A percentile compares a stretch with the other conserved stretches of the same genome.
phyloP scores from a whole-genome alignment of 1,140 invertebrate genomes.

The Macrostomum lignano region DNA sequence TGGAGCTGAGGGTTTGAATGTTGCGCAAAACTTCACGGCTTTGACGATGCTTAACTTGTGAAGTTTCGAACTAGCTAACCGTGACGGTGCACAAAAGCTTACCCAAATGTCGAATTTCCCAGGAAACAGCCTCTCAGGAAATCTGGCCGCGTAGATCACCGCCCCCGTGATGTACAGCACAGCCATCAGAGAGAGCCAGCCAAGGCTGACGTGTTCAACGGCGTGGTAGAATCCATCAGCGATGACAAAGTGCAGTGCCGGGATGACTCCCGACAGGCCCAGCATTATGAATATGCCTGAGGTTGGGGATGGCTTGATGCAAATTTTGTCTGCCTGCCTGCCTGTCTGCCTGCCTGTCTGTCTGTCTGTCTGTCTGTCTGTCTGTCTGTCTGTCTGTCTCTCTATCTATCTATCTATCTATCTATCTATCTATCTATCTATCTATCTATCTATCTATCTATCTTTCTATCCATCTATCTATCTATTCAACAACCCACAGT shows the following conservation, averaged over 20 bases:
- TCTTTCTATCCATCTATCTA: no score
- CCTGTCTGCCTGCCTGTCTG: no score
- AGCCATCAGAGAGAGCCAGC: constrained; percentile 8
- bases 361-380: no score
- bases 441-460: no score
- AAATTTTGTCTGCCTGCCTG: no score
- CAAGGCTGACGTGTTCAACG: neutral
- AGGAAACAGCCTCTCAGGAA: constrained; percentile 9
- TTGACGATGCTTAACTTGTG: constrained; percentile 3
- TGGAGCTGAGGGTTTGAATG: constrained; percentile 6
- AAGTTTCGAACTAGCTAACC: constrained; percentile 1
- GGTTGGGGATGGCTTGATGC: no score
- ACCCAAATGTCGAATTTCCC: constrained; percentile 9
- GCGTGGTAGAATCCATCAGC: neutral
- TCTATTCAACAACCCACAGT: no score
- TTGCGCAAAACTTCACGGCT: constrained; percentile 3
- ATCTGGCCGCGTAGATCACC: constrained; percentile 7
- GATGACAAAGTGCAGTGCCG: constrained; percentile 6
- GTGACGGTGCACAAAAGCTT: neutral
- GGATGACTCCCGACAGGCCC: constrained; percentile 6
- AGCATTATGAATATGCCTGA: constrained; percentile 8
- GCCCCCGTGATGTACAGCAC: constrained; percentile 8
- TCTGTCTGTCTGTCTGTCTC: no score
- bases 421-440: no score
- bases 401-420: no score